Evolutionary conservation across 2,888 invertebrate genomes (phyloP).

Genomic region (Drosophila imparisetae): DNA sequence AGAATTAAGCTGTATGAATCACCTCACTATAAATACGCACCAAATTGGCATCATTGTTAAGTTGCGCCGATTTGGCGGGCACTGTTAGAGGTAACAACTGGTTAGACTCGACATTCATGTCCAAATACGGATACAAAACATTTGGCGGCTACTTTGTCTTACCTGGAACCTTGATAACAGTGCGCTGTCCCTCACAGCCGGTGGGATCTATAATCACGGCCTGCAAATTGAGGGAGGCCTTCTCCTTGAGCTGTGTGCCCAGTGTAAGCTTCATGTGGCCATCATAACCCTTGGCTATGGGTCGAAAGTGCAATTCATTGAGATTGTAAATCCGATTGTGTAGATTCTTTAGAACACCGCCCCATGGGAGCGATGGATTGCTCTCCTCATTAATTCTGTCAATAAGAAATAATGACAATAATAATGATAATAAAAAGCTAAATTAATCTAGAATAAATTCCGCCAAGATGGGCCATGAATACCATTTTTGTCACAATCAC

Average conservation of each 20-base stretch:
- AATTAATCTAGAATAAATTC: neutral
- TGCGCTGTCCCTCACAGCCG: constrained; percentile 73
- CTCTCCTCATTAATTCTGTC: constrained; percentile 77
- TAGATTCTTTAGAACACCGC: constrained; percentile 75
- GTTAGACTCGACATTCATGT: neutral
- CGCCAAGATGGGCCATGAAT: neutral
- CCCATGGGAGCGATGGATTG: constrained; percentile 82
- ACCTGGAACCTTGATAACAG: constrained; percentile 71
- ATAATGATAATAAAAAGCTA: neutral
- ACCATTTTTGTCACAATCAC: neutral
- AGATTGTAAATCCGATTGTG: constrained; percentile 67
- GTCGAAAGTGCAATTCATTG: constrained; percentile 52
- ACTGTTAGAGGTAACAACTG: constrained; percentile 33
- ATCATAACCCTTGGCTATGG: constrained; percentile 51
- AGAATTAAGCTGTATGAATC: neutral
- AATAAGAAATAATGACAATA: neutral
- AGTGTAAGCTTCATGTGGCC: constrained; percentile 56
- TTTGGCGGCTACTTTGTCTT: neutral
- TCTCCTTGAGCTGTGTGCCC: constrained; percentile 60
- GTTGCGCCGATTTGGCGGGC: constrained; percentile 47
- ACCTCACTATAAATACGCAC: constrained; percentile 26
- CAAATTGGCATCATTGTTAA: constrained; percentile 47
- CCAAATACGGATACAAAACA: neutral
- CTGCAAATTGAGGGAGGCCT: constrained; percentile 68
- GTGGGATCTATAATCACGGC: constrained; percentile 74